These are phyloP conservation scores for Malthinus flaveolus DNA, from an alignment of 2,888 invertebrate species.

Conservation along the genomic window DNA sequence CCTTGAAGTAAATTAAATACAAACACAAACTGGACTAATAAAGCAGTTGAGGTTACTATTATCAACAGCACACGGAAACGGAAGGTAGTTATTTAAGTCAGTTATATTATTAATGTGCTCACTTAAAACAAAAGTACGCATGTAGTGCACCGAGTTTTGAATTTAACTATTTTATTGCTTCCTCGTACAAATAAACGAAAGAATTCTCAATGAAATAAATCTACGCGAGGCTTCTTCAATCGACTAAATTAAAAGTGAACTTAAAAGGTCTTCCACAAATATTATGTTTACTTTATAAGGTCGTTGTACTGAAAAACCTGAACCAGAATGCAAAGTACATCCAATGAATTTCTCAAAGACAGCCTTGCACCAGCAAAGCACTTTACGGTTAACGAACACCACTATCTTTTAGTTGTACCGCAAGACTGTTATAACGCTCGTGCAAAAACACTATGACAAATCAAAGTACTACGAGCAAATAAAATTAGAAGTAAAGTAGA, in stretches of 20 bases:
- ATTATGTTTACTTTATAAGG: conserved; percentile 1
- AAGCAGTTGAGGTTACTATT: background rate
- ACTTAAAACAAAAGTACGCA: conserved; percentile 15
- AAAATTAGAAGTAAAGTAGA: too few species aligned
- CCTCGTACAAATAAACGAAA: too few species aligned
- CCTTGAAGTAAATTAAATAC: background rate
- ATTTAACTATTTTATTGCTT: too few species aligned
- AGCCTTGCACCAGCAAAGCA: conserved; percentile 10
- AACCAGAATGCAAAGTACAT: conserved; percentile 8
- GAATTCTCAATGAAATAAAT: too few species aligned
- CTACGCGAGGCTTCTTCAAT: too few species aligned
- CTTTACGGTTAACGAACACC: conserved; percentile 13
- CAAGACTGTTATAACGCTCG: conserved; percentile 2
- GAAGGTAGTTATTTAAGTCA: conserved; percentile 17
- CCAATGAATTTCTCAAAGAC: conserved; percentile 3
- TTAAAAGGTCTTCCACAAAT: background rate
- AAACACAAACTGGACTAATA: background rate
- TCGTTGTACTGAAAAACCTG: conserved; percentile 1
- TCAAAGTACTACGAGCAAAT: too few species aligned
- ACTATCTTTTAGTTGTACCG: conserved; percentile 9
- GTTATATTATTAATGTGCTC: conserved; percentile 11
- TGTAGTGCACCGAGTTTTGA: conserved; percentile 1
- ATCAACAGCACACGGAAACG: conserved; percentile 12
- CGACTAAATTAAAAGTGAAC: too few species aligned
- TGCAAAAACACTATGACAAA: too few species aligned